These are phyloP conservation scores for Pangasius djambal DNA, from an alignment of 2,797 vertebrate genomes.

Conservation along the genomic window DNA sequence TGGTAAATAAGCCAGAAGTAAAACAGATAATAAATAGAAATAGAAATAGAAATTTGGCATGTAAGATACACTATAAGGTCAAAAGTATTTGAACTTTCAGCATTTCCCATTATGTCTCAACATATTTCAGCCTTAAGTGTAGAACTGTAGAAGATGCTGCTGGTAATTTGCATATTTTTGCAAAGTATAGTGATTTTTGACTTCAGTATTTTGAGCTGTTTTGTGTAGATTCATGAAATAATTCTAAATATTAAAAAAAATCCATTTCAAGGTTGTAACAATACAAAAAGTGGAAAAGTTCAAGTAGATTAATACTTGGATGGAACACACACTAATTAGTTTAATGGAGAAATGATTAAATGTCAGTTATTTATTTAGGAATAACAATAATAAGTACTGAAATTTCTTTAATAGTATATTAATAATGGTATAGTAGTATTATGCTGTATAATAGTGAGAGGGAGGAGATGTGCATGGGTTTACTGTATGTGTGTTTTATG, in stretches of 20 bases:
- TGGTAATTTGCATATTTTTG: background rate
- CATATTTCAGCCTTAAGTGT: background rate
- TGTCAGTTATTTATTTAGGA: background rate
- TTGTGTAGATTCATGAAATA: background rate
- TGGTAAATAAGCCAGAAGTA: background rate
- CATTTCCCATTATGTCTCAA: background rate
- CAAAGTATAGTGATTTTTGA: background rate
- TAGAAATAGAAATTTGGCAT: background rate
- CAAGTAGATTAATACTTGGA: background rate
- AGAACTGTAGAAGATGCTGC: background rate
- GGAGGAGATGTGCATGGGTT: background rate
- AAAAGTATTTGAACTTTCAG: background rate
- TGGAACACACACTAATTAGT: background rate
- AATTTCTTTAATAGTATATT: background rate
- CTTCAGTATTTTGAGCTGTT: too few relatives aligned
- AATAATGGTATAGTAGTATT: background rate
- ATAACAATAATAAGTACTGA: background rate
- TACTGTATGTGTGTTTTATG: background rate
- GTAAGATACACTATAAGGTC: background rate
- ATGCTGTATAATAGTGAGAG: background rate
- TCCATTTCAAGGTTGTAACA: background rate
- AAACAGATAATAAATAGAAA: background rate
- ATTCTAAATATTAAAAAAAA: background rate
- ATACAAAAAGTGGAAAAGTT: background rate
- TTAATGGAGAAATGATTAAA: background rate